Evolutionary conservation across 2,113 vertebrate species (phyloP), one percentile per base, ranked within the genome.

Genomic region (Grammomys dolichurus): DNA sequence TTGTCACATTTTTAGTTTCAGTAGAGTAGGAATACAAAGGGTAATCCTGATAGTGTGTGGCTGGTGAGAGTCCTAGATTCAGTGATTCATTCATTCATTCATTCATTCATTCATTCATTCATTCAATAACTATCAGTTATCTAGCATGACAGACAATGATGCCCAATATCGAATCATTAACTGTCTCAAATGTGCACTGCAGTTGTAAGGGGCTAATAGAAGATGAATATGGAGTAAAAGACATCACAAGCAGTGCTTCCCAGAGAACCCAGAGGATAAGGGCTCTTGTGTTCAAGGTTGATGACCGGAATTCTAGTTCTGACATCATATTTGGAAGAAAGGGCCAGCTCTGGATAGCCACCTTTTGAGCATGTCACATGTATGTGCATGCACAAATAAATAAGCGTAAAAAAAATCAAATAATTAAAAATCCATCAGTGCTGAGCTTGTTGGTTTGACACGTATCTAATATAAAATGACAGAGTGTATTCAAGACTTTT

Each of bases 221-320:
- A 17, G 1, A 0, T 70, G 7, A 11, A 7, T 1, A 36, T 20
- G 12, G 8, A 6, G 1, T 63, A 6, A 70, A 16, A 63, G 19
- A 13, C 48, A 78, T 54, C 11, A 14, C 13, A 24, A 24, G 10
- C 5, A 58, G 36, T 2, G 54, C 5, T 24, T 36, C 2, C 33
- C 36, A 60, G 11, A 7, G 40, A 36, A 82, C 54, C 19, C 20
- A 60, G 22, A n/a, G 6, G 20, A 5, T 60, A 82, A 40, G 10
- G 54, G 9, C 17, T 20, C 51, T 36, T 80, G 28, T 54, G 36
- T 17, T 20, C 17, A 22, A 56, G 33, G 9, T n/a, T 26, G 36
- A 8, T 58, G 10, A 60, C 20, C 56, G 40, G 54, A 82, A 11
- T 40, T 81, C 54, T n/a, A n/a, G 24, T 80, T 56, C 20, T 58